Evolutionary conservation across 2,113 vertebrate genomes (phyloP).

Genomic region (Etheostoma cragini): DNA sequence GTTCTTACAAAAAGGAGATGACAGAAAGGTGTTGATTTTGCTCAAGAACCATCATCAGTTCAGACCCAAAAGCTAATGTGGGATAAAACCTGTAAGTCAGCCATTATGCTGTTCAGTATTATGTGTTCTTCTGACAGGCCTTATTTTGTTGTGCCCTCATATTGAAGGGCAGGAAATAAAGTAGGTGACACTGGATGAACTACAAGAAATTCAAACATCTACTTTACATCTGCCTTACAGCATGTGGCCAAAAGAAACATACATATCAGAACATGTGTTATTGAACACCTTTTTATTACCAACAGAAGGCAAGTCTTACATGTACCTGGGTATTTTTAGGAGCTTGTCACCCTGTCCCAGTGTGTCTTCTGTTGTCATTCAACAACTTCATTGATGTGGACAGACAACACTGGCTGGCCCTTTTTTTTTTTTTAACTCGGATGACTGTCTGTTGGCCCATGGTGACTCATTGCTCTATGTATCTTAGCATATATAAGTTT

Average conservation of each 20-base stretch:
- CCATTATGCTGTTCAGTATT: neutral
- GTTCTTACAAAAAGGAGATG: neutral
- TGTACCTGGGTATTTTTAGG: neutral
- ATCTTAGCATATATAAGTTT: too few species aligned
- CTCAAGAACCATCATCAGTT: neutral
- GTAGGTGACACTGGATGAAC: neutral
- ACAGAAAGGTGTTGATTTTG: neutral
- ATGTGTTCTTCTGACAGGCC: neutral
- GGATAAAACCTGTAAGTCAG: conserved; percentile 1
- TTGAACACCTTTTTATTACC: neutral
- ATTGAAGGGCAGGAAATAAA: neutral
- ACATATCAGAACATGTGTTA: neutral
- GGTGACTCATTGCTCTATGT: neutral
- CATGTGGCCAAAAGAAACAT: conserved; percentile 9
- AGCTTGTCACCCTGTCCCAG: too few species aligned
- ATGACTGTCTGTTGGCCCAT: too few species aligned
- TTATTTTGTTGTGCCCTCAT: conserved; percentile 6
- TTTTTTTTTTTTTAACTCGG: neutral
- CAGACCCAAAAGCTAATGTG: neutral
- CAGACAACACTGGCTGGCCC: neutral
- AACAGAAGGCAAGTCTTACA: neutral
- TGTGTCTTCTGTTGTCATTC: neutral
- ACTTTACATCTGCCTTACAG: neutral
- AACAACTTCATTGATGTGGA: neutral
- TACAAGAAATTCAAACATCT: neutral